Evolutionary conservation across 2,888 invertebrate genomes (phyloP).

Genomic region (Chirona hameri): DNA sequence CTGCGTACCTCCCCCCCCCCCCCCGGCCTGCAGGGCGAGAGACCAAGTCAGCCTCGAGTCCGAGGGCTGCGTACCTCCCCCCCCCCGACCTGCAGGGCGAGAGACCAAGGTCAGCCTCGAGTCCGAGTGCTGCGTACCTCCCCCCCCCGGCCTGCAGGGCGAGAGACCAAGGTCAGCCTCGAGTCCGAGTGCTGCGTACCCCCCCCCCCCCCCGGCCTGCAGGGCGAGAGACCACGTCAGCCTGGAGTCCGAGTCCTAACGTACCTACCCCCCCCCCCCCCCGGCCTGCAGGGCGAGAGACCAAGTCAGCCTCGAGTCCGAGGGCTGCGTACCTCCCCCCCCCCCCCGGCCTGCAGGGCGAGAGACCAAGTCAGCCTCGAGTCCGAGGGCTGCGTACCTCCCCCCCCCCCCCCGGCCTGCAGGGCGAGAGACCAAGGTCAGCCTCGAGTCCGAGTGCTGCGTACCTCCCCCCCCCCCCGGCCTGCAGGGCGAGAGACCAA

Average conservation of each 20-base stretch:
- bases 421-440: too few species aligned
- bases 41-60: too few species aligned
- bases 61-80: conserved; percentile 38
- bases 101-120: too few species aligned
- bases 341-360: conserved; percentile 34
- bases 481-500: conserved; percentile 2
- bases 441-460: conserved; percentile 30
- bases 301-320: too few species aligned
- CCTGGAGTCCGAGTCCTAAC: too few species aligned
- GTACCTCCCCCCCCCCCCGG: conserved; percentile 39
- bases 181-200: too few species aligned
- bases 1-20: too few species aligned
- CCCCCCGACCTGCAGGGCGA: conserved; percentile 34
- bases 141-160: conserved; percentile 35
- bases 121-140: conserved; percentile 37
- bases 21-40: conserved; percentile 33
- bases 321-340: conserved; percentile 39
- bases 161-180: too few species aligned
- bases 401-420: conserved; percentile 37
- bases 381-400: conserved; percentile 37
- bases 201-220: conserved; percentile 37
- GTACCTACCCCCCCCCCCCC: too few species aligned
- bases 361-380: too few species aligned
- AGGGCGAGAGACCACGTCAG: too few species aligned
- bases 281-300: conserved; percentile 32